A percentile compares a stretch with the other conserved stretches of the same genome.
Evolutionary conservation across 2,113 vertebrate species (phyloP).

Genomic region (Mirza zaza): DNA sequence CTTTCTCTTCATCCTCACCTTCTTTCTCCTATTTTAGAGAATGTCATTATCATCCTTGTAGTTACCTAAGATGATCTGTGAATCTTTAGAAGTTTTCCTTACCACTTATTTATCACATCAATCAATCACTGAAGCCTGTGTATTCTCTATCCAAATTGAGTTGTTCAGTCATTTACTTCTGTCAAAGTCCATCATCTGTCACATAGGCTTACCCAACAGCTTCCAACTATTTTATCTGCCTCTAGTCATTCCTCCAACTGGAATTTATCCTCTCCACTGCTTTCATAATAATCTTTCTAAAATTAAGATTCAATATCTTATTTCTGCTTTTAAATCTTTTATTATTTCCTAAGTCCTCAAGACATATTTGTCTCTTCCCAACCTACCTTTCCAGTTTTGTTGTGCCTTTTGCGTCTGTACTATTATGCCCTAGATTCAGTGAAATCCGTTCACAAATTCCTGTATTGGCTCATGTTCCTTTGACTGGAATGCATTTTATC

Average conservation of each 20-base stretch:
- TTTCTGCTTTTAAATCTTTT: slow-evolving; percentile 28
- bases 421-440: background rate
- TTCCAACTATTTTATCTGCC: background rate
- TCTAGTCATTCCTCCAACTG: background rate
- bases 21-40: background rate
- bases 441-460: background rate
- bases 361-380: background rate
- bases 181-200: background rate
- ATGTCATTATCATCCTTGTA: background rate
- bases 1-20: background rate
- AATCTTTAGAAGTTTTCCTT: background rate
- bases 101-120: background rate
- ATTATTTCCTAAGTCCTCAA: background rate
- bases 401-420: background rate
- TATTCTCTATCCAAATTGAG: background rate
- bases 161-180: background rate
- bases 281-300: background rate
- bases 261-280: background rate
- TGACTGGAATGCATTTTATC: background rate
- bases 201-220: background rate
- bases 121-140: background rate
- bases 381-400: background rate
- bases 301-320: background rate
- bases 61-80: background rate
- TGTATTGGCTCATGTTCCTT: background rate